Evolutionary conservation across 2,797 vertebrate species (phyloP).

Genomic region (Threskiornis aethiopicus): DNA sequence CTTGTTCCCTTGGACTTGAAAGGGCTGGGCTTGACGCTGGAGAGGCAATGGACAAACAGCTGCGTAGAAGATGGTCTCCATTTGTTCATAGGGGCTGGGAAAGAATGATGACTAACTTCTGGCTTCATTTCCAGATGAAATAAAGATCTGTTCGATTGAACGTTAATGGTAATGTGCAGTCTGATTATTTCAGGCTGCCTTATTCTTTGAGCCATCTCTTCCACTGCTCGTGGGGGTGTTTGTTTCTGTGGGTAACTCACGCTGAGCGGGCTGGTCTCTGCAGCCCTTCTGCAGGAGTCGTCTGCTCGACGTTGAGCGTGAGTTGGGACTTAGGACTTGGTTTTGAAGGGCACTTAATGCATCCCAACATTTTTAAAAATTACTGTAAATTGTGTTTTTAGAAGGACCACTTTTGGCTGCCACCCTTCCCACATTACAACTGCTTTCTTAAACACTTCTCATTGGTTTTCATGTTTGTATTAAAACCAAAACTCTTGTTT

Average conservation of each 20-base stretch:
- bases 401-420: neutral
- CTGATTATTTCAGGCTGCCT: neutral
- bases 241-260: neutral
- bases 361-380: neutral
- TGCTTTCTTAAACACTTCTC: slow-evolving; percentile 36
- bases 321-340: neutral
- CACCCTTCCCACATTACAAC: neutral
- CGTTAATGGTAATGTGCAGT: neutral
- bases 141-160: neutral
- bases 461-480: slow-evolving; percentile 36
- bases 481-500: neutral
- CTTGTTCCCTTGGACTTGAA: neutral
- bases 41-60: neutral
- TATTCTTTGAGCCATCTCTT: neutral
- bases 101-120: neutral
- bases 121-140: neutral
- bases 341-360: neutral
- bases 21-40: neutral
- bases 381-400: slow-evolving; percentile 18
- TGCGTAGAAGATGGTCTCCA: neutral
- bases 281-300: neutral
- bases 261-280: neutral
- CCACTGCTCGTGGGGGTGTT: neutral
- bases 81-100: neutral
- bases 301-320: neutral